phyloP scores from a whole-genome alignment of 2,797 vertebrate species.

The Strix occidentalis region DNA sequence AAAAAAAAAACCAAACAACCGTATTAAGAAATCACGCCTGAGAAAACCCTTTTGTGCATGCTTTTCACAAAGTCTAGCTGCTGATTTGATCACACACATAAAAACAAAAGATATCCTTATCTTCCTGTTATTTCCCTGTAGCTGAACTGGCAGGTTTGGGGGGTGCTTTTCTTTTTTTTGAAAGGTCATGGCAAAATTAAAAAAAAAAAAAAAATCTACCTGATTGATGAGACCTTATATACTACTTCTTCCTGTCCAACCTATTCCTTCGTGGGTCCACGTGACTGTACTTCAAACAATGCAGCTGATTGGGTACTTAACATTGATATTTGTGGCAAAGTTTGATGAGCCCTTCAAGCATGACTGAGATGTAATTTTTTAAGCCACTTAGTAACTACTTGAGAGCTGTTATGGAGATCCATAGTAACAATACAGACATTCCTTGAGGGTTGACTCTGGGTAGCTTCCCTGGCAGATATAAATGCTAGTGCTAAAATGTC shows the following conservation, averaged over 20 bases:
- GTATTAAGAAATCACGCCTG: background rate
- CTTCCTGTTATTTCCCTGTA: conserved; percentile 11
- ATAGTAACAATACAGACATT: conserved; percentile 59
- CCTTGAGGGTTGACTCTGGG: conserved; percentile 58
- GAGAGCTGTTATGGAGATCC: conserved; percentile 53
- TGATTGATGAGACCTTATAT: conserved; percentile 28
- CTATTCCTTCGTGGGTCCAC: background rate
- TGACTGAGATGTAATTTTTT: conserved; percentile 69
- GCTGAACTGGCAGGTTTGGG: background rate
- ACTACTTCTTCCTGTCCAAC: conserved; percentile 49
- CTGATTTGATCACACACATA: no score
- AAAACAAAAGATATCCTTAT: background rate
- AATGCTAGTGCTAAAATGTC: conserved; percentile 71
- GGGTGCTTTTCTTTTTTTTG: background rate
- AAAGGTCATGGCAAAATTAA: conserved; percentile 39
- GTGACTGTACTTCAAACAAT: conserved; percentile 59
- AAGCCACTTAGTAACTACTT: conserved; percentile 64
- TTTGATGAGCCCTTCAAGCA: conserved; percentile 59
- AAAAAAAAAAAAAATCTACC: background rate
- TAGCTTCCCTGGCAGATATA: conserved; percentile 57
- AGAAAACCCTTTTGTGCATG: background rate
- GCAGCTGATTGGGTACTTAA: conserved; percentile 68
- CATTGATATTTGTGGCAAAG: conserved; percentile 56
- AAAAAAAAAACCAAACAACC: background rate
- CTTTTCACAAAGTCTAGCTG: background rate